Base-by-base conservation (phyloP, 2,113 vertebrate genomes). In the Leptocoma aspasia region DNA sequence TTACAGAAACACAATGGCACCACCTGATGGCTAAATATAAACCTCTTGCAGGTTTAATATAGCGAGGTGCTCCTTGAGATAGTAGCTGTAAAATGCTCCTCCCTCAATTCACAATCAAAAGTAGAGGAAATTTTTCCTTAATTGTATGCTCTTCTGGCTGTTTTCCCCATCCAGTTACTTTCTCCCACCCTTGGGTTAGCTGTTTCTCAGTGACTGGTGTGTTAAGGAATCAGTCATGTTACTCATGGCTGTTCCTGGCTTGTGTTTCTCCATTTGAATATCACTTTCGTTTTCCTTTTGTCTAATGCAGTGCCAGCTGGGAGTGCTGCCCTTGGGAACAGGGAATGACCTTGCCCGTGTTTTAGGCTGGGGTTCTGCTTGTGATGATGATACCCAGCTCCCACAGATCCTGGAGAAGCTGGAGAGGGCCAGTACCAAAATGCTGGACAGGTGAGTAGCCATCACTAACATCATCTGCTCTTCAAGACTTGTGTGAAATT, bases 361-460 rank as follows among this genome's bases (percentile, higher is more conserved):
- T 41, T 97, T 99, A 50, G 99, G 99, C 47, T 99, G 99, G 99
- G 99, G 99, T 4, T 99, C 99, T 3, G 99, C 99, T 73, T 99
- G 99, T 33, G 99, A 99, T 4, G 99, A 99, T 6, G 99, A 99
- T 92, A 98, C 99, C 0, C 99, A 99, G 95, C 98, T 99, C 53
- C 99, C 99, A 0, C 99, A 99, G 97, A 99, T 99, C 84, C 97
- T 99, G 96, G 99, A 99, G 94, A 99, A 99, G 92, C 98, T 99
- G 95, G 99, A 99, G 96, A 98, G 99, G 89, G 99, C 99, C 92
- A 99, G 99, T 96, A 99, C 99, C 73, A 99, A 99, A 98, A 99
- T 99, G 99, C 89, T 99, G 71, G 99, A 99, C 98, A 98, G 99
- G 99, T 99, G 85, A 95, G 92, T 73, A 31, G 30, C 78, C 42